Percentiles rank a stretch among this genome's conserved stretches.
Evolutionary conservation across 2,113 vertebrate genomes (phyloP).

Genomic region (Alethe diademata): DNA sequence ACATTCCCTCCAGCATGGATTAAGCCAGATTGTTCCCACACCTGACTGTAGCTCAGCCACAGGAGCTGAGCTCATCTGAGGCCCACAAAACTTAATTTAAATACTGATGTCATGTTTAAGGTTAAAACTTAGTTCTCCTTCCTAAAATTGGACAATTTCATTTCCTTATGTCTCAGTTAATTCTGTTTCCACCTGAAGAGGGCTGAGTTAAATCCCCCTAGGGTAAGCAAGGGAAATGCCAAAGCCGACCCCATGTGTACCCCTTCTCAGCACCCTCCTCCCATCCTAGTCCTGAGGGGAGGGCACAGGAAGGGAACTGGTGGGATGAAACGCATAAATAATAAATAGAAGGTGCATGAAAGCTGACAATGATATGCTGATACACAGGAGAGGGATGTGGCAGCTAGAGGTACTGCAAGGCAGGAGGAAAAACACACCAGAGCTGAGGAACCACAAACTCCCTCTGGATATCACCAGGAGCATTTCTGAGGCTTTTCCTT

Average conservation of each 20-base stretch:
- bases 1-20: neutral
- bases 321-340: neutral
- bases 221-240: neutral
- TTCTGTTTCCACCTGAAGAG: neutral
- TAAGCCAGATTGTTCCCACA: neutral
- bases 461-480: neutral
- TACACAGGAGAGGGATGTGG: neutral
- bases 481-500: neutral
- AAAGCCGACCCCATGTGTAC: fast-evolving
- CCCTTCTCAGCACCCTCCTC: neutral
- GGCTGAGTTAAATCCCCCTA: neutral
- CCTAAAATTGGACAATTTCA: neutral
- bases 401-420: neutral
- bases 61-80: neutral
- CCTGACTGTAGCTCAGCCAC: neutral
- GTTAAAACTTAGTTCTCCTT: neutral
- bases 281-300: neutral
- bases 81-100: neutral
- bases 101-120: neutral
- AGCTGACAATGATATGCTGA: neutral
- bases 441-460: neutral
- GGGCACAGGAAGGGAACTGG: neutral
- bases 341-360: neutral
- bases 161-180: neutral
- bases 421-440: neutral